Conservation (phyloP, 1,140 invertebrate species). For the Helicoverpa zea region DNA sequence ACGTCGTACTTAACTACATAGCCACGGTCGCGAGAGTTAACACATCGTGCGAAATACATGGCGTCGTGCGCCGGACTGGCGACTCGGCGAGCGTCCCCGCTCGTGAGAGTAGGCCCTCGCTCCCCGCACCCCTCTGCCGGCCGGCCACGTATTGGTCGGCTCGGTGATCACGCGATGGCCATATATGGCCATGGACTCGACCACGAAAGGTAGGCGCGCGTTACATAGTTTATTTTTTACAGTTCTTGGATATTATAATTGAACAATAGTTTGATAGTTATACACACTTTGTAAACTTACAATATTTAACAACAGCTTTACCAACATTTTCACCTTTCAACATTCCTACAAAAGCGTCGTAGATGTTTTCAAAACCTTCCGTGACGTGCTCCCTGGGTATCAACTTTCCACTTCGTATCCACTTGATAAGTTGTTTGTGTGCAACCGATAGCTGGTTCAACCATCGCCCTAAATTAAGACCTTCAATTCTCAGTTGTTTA, state of each 20-base stretch:
- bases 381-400: constrained; percentile 84
- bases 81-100: too few species aligned
- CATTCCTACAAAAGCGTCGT: constrained; percentile 86
- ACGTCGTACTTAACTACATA: too few species aligned
- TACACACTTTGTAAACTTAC: constrained; percentile 23
- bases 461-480: constrained; percentile 73
- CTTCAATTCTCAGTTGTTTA: constrained; percentile 85
- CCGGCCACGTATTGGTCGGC: too few species aligned
- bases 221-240: too few species aligned
- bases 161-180: too few species aligned
- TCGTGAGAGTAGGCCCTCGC: too few species aligned
- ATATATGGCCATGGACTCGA: too few species aligned
- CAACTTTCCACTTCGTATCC: neutral
- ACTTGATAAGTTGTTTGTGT: neutral
- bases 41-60: too few species aligned
- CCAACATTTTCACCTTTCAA: constrained; percentile 87
- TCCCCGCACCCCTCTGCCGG: too few species aligned
- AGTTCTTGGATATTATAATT: neutral
- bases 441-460: neutral
- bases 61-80: too few species aligned
- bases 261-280: neutral
- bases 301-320: constrained; percentile 72
- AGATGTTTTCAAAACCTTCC: constrained; percentile 87
- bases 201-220: too few species aligned
- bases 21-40: too few species aligned